Percentiles rank a stretch among this genome's conserved stretches.
phyloP scores from a whole-genome alignment of 2,888 invertebrate species.

The Caradrina clavipalpis region DNA sequence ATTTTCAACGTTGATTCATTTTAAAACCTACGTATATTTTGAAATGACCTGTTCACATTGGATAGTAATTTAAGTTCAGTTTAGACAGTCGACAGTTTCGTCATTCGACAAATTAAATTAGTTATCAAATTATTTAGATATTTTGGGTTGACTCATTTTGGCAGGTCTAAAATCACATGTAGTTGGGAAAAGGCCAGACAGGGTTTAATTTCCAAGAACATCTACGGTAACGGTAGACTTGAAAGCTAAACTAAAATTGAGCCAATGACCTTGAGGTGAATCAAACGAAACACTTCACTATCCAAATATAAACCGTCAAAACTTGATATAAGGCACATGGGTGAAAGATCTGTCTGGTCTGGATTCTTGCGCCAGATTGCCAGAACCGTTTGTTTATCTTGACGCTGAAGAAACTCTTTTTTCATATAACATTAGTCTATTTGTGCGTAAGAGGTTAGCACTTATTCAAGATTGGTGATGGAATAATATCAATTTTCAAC shows the following conservation, averaged over 20 bases:
- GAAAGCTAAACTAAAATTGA: constrained; percentile 12
- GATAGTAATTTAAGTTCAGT: too few species aligned
- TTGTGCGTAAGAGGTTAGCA: too few species aligned
- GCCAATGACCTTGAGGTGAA: constrained; percentile 19
- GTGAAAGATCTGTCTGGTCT: constrained; percentile 10
- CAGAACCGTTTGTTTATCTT: constrained; percentile 15
- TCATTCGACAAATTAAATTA: too few species aligned
- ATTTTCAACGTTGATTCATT: too few species aligned
- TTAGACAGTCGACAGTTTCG: too few species aligned
- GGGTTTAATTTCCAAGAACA: not conserved
- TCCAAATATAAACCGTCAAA: constrained; percentile 26
- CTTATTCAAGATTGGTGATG: too few species aligned
- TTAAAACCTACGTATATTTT: too few species aligned
- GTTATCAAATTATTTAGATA: too few species aligned
- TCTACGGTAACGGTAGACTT: not conserved
- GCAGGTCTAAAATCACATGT: not conserved
- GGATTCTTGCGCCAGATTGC: not conserved
- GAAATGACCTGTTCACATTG: too few species aligned
- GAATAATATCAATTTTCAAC: too few species aligned
- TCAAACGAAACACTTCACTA: constrained; percentile 8
- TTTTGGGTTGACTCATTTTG: not conserved
- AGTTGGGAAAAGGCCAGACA: not conserved
- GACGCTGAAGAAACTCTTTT: not conserved
- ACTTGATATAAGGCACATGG: constrained; percentile 19
- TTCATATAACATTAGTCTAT: not conserved